These are phyloP conservation scores for Onychorhynchus coronatus DNA, from an alignment of 2,113 vertebrate species.

Conservation along the genomic window DNA sequence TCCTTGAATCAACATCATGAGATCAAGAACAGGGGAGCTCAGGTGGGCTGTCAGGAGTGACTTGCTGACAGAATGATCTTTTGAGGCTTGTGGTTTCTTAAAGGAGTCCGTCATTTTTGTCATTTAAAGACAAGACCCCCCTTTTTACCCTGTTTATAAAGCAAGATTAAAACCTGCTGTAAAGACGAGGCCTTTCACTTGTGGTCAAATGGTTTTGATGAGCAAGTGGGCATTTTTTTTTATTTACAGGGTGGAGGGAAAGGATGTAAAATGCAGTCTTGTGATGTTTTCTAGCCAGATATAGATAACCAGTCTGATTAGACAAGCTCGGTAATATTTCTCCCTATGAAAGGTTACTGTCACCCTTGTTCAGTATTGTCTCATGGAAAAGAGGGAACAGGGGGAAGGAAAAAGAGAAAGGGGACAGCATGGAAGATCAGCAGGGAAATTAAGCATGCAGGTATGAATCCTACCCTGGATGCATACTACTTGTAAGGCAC, in stretches of 20 bases:
- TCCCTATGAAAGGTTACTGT: neutral
- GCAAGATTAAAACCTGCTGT: neutral
- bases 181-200: neutral
- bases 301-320: neutral
- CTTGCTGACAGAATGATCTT: neutral
- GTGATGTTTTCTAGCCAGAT: neutral
- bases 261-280: neutral
- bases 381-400: neutral
- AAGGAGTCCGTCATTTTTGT: neutral
- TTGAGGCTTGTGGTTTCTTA: neutral
- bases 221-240: neutral
- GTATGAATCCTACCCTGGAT: neutral
- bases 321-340: neutral
- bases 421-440: neutral
- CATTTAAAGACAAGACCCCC: neutral
- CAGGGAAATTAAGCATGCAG: neutral
- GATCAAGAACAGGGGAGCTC: neutral
- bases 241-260: neutral
- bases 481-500: neutral
- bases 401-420: neutral
- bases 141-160: neutral
- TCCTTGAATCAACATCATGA: accelerated
- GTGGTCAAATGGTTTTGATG: neutral
- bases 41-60: neutral
- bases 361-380: neutral